Evolutionary conservation across 2,113 vertebrate genomes (phyloP).

Genomic region (Hippolais icterina): DNA sequence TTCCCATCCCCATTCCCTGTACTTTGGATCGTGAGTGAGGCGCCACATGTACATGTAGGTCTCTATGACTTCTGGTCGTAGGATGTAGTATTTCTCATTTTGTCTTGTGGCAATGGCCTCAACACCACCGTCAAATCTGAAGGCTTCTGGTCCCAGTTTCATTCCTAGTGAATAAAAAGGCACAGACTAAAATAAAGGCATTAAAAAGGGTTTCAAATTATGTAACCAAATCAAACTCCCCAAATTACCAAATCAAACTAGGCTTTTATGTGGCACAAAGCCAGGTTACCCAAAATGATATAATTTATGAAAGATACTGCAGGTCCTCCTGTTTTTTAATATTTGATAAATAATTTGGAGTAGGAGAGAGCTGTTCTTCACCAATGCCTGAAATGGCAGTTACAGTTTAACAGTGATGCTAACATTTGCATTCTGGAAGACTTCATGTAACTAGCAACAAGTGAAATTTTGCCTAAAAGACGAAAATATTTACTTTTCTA

Average conservation of each 20-base stretch:
- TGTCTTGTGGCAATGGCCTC: constrained; percentile 97
- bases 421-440: not conserved
- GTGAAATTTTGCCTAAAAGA: not conserved
- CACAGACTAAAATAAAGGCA: not conserved
- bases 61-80: constrained; percentile 95
- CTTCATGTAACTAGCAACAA: not conserved
- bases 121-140: constrained; percentile 95
- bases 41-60: constrained; percentile 99
- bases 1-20: constrained; percentile 98
- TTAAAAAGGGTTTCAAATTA: not conserved
- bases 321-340: not conserved
- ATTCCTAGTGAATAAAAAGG: constrained; percentile 74
- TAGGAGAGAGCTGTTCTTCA: not conserved
- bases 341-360: not conserved
- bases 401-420: not conserved
- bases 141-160: constrained; percentile 96
- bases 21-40: constrained; percentile 95
- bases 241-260: not conserved
- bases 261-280: not conserved
- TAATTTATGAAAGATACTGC: not conserved
- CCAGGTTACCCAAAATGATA: not conserved
- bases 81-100: constrained; percentile 98
- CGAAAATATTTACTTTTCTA: not conserved
- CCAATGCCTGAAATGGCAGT: not conserved
- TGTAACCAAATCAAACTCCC: not conserved